phyloP scores from a whole-genome alignment of 1,140 invertebrate species.

The Tetramorium simillimum region DNA sequence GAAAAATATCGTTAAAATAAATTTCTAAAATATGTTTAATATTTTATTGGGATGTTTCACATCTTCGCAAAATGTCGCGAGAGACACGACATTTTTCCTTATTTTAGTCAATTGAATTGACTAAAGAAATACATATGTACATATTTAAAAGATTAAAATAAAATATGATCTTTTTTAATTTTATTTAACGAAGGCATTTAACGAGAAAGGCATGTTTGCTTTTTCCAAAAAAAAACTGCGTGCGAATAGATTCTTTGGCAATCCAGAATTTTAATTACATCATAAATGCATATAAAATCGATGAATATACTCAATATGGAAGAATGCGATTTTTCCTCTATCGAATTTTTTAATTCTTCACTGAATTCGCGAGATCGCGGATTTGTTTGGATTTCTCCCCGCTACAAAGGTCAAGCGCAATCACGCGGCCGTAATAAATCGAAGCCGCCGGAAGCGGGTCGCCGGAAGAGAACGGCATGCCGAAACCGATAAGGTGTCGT shows the following conservation, averaged over 20 bases:
- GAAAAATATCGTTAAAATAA: neutral
- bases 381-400: neutral
- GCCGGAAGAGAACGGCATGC: slow-evolving; percentile 73
- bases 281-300: neutral
- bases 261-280: neutral
- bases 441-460: slow-evolving; percentile 63
- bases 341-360: neutral
- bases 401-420: neutral
- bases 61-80: no score
- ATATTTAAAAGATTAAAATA: neutral
- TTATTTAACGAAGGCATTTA: neutral
- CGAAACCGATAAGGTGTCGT: slow-evolving; percentile 76
- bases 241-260: neutral
- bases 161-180: neutral
- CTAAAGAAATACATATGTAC: neutral
- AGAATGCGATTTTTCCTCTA: neutral
- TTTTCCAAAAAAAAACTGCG: neutral
- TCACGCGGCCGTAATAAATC: slow-evolving; percentile 65
- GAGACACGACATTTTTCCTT: no score
- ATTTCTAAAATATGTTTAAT: no score
- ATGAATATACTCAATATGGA: neutral
- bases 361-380: neutral
- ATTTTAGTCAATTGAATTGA: neutral
- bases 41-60: no score
- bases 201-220: neutral